Base-by-base conservation (phyloP, 2,797 vertebrate genomes). In the Amblyopsis hoosieri region DNA sequence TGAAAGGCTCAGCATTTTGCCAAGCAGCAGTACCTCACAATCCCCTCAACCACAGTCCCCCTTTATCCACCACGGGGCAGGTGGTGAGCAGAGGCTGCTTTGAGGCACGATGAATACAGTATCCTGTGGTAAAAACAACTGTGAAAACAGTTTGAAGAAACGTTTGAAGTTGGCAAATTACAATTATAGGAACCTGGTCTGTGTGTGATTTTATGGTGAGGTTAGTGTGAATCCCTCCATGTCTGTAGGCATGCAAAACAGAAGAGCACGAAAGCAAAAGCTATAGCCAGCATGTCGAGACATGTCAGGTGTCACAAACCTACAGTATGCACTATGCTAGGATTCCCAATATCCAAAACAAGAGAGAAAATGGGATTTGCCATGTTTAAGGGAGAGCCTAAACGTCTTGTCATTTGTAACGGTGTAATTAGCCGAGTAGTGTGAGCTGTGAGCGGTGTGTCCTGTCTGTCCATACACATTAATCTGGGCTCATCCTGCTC, bases 391-490 rank as follows among this genome's bases (percentile, higher is more conserved):
- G 74, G 77, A 70, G 57, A 55, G 72, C 71, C 86, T 77, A 83
- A 72, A 72, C 88, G 56, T 68, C 60, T 81, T 82, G 75, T 78
- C 78, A 69, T 87, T 84, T 89, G 74, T 92, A 92, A 87, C 72
- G 75, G 72, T 89, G 86, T 90, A 88, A 89, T 90, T 92, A 80
- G 81, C 80, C 50, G 68, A 68, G 83, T 76, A 67, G 80, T 64
- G 64, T 82, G 76, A 66, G 33, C 65, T 65, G 54, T 7, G 83
- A 65, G 67, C 3, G 0, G 63, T 54, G 31, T 75, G 54, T 81
- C 71, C 81, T 82, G 79, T 87, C 63, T 77, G 65, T 71, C 79
- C 73, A 74, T 75, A 75, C 74, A 53, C 58, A 83, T 85, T 87
- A 64, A 79, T 87, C 80, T 69, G 19, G 78, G 77, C 73, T 76